These are phyloP conservation scores for Prosapia bicincta DNA, from an alignment of 2,888 invertebrate genomes.

Conservation along the genomic window DNA sequence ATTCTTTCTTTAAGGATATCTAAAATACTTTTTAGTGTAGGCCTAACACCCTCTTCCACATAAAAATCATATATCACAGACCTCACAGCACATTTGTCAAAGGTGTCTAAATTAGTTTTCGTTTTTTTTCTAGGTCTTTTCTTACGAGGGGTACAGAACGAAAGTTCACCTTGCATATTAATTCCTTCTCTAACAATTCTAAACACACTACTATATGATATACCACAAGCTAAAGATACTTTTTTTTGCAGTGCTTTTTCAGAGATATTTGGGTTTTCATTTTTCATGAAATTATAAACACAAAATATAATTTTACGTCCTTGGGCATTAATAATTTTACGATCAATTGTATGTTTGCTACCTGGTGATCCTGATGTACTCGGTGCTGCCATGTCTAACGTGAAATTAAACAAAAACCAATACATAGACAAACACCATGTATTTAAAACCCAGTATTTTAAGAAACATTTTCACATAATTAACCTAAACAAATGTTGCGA, in stretches of 20 bases:
- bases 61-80: background rate
- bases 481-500: too few species aligned
- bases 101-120: background rate
- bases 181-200: background rate
- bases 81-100: background rate
- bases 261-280: too few species aligned
- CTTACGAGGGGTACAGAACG: background rate
- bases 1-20: background rate
- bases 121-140: background rate
- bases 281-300: too few species aligned
- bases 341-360: too few species aligned
- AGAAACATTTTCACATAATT: too few species aligned
- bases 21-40: background rate
- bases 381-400: too few species aligned
- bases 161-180: background rate
- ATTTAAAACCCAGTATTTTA: too few species aligned
- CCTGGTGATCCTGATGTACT: too few species aligned
- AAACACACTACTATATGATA: slow-evolving; percentile 6
- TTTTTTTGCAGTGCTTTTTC: background rate
- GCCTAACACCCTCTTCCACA: background rate
- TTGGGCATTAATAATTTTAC: too few species aligned
- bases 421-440: too few species aligned
- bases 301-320: too few species aligned
- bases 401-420: too few species aligned
- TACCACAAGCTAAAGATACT: background rate